phyloP scores from a whole-genome alignment of 2,797 vertebrate species.

The Mus spretus region DNA sequence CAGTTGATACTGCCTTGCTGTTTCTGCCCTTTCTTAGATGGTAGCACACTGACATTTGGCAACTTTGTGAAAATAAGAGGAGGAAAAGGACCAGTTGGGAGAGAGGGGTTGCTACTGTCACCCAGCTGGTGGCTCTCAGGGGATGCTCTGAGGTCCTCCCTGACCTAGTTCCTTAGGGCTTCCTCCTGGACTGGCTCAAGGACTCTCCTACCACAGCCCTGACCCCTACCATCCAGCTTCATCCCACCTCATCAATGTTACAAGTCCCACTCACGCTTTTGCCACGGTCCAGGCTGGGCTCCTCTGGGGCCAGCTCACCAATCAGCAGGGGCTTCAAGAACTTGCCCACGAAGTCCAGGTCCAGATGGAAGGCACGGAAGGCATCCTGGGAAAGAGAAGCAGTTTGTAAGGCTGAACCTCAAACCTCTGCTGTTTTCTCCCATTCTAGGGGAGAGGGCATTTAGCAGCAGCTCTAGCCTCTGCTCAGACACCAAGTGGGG shows the following conservation, averaged over 20 bases:
- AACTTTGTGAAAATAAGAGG: neutral
- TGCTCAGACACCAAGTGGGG: fast-evolving
- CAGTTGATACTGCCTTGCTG: neutral
- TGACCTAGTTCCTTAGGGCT: neutral
- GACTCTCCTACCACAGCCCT: neutral
- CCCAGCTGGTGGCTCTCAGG: neutral
- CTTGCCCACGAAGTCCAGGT: constrained; percentile 92
- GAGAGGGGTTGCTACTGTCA: neutral
- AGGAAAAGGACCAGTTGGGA: neutral
- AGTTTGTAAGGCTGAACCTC: neutral
- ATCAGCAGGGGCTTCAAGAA: constrained; percentile 95
- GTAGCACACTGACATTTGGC: neutral
- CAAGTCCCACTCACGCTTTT: constrained; percentile 92
- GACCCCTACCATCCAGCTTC: too few species aligned
- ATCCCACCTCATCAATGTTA: neutral
- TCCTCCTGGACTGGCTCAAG: neutral
- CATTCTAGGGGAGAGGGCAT: neutral
- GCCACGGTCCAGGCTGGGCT: constrained; percentile 93
- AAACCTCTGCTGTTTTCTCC: fast-evolving
- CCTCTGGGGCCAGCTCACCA: constrained; percentile 93
- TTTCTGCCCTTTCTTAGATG: neutral
- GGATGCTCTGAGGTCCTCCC: neutral
- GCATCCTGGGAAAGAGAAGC: constrained; percentile 91
- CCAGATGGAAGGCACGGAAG: constrained; percentile 95
- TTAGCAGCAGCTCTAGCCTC: neutral